Evolutionary conservation across 2,888 invertebrate genomes (phyloP).

Genomic region (Litoditis marina): DNA sequence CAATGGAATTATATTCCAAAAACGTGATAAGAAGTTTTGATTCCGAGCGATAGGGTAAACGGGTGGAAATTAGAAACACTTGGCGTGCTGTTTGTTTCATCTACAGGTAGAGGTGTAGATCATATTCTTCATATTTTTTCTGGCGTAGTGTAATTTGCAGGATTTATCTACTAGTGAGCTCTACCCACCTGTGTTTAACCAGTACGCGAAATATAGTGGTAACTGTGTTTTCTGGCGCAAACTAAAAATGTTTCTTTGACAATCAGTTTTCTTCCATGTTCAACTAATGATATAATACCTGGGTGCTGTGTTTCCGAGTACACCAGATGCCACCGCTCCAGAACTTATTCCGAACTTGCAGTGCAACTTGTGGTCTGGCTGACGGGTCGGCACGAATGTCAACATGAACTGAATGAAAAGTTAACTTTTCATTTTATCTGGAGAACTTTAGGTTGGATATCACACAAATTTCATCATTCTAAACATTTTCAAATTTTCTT

Average conservation of each 20-base stretch:
- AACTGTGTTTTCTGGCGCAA: too few relatives aligned
- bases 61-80: too few relatives aligned
- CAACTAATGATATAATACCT: constrained; percentile 17
- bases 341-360: constrained; percentile 38
- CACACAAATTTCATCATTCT: too few relatives aligned
- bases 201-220: too few relatives aligned
- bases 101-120: background rate
- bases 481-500: too few relatives aligned
- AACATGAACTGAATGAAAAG: constrained; percentile 22
- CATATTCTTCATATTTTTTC: too few relatives aligned
- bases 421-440: too few relatives aligned
- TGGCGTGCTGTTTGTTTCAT: background rate
- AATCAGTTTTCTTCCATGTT: background rate
- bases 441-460: too few relatives aligned
- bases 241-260: background rate
- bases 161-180: too few relatives aligned
- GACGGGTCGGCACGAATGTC: constrained; percentile 32
- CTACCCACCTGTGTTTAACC: too few relatives aligned
- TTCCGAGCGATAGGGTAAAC: too few relatives aligned
- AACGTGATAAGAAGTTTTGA: background rate
- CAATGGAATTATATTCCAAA: background rate
- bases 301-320: constrained; percentile 41
- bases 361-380: constrained; percentile 25
- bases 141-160: too few relatives aligned
- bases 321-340: constrained; percentile 42